Conservation (phyloP, 2,113 vertebrate genomes). For the Nematolebias whitei region DNA sequence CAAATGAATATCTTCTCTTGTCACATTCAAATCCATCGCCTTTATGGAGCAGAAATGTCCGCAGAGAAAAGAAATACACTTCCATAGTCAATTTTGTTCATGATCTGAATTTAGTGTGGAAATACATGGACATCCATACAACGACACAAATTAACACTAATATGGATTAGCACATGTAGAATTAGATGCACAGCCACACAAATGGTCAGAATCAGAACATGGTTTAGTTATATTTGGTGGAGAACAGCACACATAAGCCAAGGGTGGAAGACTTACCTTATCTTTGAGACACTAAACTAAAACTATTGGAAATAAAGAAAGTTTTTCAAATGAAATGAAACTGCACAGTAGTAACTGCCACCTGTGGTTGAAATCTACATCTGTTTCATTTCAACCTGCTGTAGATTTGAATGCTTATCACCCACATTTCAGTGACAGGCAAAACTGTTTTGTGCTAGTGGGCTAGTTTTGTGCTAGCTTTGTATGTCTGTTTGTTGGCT, state of each 20-base stretch:
- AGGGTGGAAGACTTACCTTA: not conserved
- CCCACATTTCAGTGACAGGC: too few relatives aligned
- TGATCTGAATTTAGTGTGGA: constrained; percentile 35
- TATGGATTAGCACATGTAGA: not conserved
- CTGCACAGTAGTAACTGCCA: too few relatives aligned
- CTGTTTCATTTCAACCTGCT: too few relatives aligned
- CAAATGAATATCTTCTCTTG: constrained; percentile 55
- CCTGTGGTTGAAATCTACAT: too few relatives aligned
- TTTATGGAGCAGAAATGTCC: constrained; percentile 13
- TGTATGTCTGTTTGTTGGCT: too few relatives aligned
- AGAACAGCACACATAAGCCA: not conserved
- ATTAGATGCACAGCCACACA: not conserved
- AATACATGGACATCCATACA: constrained; percentile 21
- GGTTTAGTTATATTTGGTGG: not conserved
- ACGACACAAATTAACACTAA: constrained; percentile 10
- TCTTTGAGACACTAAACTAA: not conserved
- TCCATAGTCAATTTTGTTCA: constrained; percentile 30
- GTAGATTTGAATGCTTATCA: too few relatives aligned
- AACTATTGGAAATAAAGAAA: too few relatives aligned
- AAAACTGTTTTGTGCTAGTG: too few relatives aligned
- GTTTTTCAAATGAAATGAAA: too few relatives aligned
- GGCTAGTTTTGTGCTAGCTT: too few relatives aligned
- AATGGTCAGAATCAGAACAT: not conserved
- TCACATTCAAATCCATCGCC: constrained; percentile 47
- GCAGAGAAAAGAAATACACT: not conserved